Conservation (phyloP, 2,113 vertebrate genomes). For the Pavo muticus region DNA sequence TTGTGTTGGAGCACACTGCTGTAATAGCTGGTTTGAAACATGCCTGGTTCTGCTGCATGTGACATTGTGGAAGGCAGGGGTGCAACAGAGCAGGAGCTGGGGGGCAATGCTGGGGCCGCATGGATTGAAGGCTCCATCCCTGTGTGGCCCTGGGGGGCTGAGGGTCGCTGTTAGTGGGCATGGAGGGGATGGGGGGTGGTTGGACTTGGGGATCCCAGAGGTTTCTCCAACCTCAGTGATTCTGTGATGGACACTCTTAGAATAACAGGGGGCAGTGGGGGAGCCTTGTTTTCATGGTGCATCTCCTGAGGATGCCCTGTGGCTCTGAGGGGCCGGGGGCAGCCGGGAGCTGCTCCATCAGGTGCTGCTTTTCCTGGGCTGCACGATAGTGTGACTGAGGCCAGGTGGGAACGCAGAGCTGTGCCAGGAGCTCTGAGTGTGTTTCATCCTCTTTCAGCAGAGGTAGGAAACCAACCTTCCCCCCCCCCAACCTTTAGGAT, state of each 20-base stretch:
- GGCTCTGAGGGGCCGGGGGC: no score
- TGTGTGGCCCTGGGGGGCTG: no score
- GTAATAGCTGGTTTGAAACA: constrained; percentile 42
- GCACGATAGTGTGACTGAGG: not conserved
- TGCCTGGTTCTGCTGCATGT: constrained; percentile 32
- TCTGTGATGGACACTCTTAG: not conserved
- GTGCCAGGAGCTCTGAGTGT: not conserved
- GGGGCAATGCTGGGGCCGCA: not conserved
- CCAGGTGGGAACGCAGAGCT: not conserved
- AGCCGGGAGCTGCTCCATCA: not conserved
- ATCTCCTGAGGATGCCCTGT: not conserved
- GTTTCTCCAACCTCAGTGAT: no score
- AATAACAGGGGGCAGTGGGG: not conserved
- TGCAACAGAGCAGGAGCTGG: not conserved
- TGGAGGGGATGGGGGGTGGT: not conserved
- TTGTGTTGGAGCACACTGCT: constrained; percentile 49
- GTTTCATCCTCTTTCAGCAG: constrained; percentile 27
- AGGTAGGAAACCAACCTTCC: not conserved
- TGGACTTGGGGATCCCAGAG: no score
- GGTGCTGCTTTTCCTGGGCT: not conserved
- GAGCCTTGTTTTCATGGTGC: not conserved
- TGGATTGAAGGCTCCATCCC: not conserved
- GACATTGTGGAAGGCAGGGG: constrained; percentile 31
- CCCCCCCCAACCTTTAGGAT: constrained; percentile 22
- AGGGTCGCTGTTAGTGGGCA: no score